Evolutionary conservation across 2,888 invertebrate genomes (phyloP).

Genomic region (Tubiluchus corallicola): DNA sequence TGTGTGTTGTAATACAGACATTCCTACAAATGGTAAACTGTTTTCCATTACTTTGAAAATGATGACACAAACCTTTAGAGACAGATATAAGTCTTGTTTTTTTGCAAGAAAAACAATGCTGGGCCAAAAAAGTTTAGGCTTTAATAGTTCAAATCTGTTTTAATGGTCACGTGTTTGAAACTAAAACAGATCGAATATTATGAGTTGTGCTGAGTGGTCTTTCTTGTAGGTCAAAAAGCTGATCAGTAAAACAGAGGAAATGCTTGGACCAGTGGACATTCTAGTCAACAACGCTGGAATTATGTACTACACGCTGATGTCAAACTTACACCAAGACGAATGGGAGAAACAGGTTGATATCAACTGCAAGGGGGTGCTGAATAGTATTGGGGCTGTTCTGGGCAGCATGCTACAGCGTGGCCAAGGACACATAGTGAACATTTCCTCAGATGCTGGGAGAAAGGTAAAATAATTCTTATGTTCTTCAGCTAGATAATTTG

Average conservation of each 20-base stretch:
- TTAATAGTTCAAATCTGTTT: constrained; percentile 13
- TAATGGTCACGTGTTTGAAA: not conserved
- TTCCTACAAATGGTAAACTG: no score
- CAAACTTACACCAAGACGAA: constrained; percentile 26
- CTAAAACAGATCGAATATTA: no score
- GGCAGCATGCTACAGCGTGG: constrained; percentile 26
- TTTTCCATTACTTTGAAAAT: no score
- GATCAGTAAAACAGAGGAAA: constrained; percentile 21
- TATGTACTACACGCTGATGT: constrained; percentile 30
- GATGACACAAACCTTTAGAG: no score
- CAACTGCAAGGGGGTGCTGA: constrained; percentile 30
- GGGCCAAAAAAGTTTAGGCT: not conserved
- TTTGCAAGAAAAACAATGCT: no score
- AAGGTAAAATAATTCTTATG: constrained; percentile 17
- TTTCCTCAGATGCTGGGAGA: constrained; percentile 30
- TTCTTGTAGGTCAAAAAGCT: constrained; percentile 20
- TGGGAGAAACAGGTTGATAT: constrained; percentile 29
- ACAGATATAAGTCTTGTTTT: no score
- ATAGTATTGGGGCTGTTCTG: constrained; percentile 27
- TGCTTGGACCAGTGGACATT: constrained; percentile 26
- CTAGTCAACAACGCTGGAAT: constrained; percentile 30
- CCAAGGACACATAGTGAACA: constrained; percentile 30
- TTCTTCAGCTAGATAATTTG: constrained; percentile 2
- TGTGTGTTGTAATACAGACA: no score
- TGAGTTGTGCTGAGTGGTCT: not conserved